A percentile compares a stretch with the other conserved stretches of the same genome.
phyloP scores from a whole-genome alignment of 1,140 invertebrate species.

The Drosophila malerkotliana region DNA sequence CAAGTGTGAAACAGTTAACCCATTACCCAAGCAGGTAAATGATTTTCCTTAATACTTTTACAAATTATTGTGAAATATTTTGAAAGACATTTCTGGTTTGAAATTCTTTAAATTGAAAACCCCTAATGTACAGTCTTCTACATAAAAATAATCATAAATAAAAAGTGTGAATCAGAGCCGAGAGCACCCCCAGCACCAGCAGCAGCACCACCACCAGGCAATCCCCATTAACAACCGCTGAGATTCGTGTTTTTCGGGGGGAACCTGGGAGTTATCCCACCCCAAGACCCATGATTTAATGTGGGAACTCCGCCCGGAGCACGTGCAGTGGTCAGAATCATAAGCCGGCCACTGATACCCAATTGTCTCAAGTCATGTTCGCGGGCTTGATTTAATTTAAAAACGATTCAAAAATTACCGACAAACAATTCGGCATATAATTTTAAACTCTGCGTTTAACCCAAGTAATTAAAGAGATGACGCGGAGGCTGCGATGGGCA shows the following conservation, averaged over 20 bases:
- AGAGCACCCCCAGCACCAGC: conserved; percentile 3
- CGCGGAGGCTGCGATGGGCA: conserved; percentile 22
- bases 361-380: conserved; percentile 46
- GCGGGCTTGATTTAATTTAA: conserved; percentile 77
- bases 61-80: background rate
- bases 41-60: conserved; percentile 4
- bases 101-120: background rate
- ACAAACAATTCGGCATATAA: conserved; percentile 57
- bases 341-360: conserved; percentile 3
- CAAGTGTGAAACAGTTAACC: conserved; percentile 41
- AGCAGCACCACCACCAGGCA: conserved; percentile 12
- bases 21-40: conserved; percentile 19
- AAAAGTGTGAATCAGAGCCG: conserved; percentile 40
- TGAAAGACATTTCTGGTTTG: too few species aligned
- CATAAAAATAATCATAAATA: conserved; percentile 32
- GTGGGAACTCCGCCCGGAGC: conserved; percentile 67
- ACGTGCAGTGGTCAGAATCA: conserved; percentile 57
- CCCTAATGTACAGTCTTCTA: too few species aligned
- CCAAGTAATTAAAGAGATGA: conserved; percentile 78
- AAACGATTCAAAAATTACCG: conserved; percentile 77
- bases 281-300: conserved; percentile 65
- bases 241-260: conserved; percentile 23
- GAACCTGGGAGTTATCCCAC: conserved; percentile 8
- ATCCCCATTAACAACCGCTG: conserved; percentile 34
- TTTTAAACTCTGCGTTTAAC: conserved; percentile 79